Evolutionary conservation across 64 coral and sea anemone species (phyloP).

Genomic region (Dendrophyllia cribrosa): DNA sequence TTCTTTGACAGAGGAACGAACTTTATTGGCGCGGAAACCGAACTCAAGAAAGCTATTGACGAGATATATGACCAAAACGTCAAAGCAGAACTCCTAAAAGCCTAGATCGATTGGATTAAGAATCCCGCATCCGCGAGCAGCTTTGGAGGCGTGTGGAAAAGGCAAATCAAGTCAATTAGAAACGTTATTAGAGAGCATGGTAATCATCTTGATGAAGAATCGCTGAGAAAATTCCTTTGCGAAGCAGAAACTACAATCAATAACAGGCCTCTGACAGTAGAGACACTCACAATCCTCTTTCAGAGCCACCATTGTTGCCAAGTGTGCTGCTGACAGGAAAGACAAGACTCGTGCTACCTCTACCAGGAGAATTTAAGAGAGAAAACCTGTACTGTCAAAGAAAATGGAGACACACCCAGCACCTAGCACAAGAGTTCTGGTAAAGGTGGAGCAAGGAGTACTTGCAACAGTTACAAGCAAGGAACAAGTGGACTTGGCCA

Average conservation of each 20-base stretch:
- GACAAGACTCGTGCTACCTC: slow-evolving; percentile 4
- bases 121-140: slow-evolving; percentile 39
- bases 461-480: slow-evolving; percentile 40
- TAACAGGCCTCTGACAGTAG: slow-evolving; percentile 51
- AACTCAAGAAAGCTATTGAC: slow-evolving; percentile 36
- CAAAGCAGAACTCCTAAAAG: slow-evolving; percentile 50
- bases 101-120: slow-evolving; percentile 57
- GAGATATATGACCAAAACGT: slow-evolving; percentile 18
- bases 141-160: slow-evolving; percentile 66
- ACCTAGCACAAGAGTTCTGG: slow-evolving; percentile 58
- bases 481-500: slow-evolving; percentile 9
- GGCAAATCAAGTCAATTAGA: slow-evolving; percentile 57
- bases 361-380: slow-evolving; percentile 32
- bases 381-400: slow-evolving; percentile 29
- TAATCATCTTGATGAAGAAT: neutral
- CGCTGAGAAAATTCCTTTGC: slow-evolving; percentile 45
- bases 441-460: slow-evolving; percentile 59
- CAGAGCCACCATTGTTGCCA: slow-evolving; percentile 25
- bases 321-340: slow-evolving; percentile 41
- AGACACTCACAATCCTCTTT: slow-evolving; percentile 27
- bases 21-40: slow-evolving; percentile 43
- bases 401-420: slow-evolving; percentile 55
- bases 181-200: slow-evolving; percentile 53
- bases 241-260: slow-evolving; percentile 61
- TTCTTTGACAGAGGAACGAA: neutral